Conservation (phyloP, 2,888 invertebrate species). For the Drosophila borealis region DNA sequence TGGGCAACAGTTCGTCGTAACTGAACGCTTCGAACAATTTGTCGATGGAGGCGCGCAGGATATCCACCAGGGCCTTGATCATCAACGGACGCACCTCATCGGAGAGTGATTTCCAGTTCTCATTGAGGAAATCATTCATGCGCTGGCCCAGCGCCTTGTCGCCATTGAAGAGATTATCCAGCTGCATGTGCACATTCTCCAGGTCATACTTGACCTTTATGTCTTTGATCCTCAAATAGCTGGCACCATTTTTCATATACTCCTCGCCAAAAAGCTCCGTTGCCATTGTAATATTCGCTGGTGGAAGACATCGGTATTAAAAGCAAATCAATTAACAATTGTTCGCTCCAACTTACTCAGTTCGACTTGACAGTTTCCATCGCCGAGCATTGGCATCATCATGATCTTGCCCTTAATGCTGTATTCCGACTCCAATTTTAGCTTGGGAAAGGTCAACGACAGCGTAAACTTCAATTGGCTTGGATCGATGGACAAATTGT, state of each 20-base stretch:
- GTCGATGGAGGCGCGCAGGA: conserved; percentile 87
- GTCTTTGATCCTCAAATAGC: conserved; percentile 88
- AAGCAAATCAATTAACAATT: neutral
- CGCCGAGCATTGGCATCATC: conserved; percentile 90
- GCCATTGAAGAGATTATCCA: conserved; percentile 91
- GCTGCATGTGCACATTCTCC: conserved; percentile 87
- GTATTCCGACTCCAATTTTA: conserved; percentile 88
- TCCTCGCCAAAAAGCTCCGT: conserved; percentile 88
- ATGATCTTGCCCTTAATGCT: conserved; percentile 89
- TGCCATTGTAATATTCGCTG: conserved; percentile 89
- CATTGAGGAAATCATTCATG: conserved; percentile 91
- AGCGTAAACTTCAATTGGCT: conserved; percentile 86
- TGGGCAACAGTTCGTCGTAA: conserved; percentile 86
- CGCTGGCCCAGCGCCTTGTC: conserved; percentile 89
- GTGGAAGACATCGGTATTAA: conserved; percentile 38
- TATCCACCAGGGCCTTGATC: conserved; percentile 87
- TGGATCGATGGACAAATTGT: conserved; percentile 86
- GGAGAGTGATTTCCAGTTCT: conserved; percentile 90
- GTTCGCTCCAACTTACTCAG: conserved; percentile 87
- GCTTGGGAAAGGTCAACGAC: conserved; percentile 88
- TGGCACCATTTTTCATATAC: conserved; percentile 84
- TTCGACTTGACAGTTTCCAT: conserved; percentile 88
- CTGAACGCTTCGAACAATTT: conserved; percentile 87
- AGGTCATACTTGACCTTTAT: conserved; percentile 89
- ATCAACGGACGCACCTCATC: conserved; percentile 90